phyloP scores from a whole-genome alignment of 2,888 invertebrate species.

The Eupithecia pulchellata region DNA sequence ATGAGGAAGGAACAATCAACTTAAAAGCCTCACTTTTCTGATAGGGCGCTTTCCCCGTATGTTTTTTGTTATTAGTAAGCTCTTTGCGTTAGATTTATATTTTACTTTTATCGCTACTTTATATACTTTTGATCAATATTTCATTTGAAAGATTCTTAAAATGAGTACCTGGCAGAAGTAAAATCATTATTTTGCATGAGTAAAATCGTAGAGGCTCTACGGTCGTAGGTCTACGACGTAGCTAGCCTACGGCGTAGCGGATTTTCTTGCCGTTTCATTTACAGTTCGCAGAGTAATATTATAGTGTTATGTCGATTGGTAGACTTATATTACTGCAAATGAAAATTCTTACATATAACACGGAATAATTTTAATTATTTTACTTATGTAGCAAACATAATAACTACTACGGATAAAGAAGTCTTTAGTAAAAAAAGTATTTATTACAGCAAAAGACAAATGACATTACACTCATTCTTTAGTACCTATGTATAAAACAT shows the following conservation, averaged over 20 bases:
- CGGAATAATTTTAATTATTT: too few species aligned
- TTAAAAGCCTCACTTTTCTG: conserved; percentile 10
- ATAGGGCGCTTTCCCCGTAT: not conserved
- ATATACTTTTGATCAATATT: not conserved
- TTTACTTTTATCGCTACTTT: not conserved
- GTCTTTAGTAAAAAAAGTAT: too few species aligned
- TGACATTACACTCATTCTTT: too few species aligned
- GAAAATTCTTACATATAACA: too few species aligned
- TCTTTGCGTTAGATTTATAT: not conserved
- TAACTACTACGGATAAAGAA: too few species aligned
- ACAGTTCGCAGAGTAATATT: too few species aligned
- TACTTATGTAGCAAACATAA: too few species aligned
- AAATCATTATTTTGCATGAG: not conserved
- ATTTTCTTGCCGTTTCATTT: not conserved
- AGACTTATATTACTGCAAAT: too few species aligned
- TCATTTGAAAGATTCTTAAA: not conserved
- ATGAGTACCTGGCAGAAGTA: not conserved
- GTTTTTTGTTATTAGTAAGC: not conserved
- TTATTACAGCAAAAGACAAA: too few species aligned
- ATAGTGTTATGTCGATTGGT: too few species aligned
- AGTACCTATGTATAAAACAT: too few species aligned
- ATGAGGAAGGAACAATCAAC: conserved; percentile 11
- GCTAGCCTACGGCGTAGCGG: conserved; percentile 1
- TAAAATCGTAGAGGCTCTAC: conserved; percentile 17
- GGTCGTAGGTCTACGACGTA: conserved; percentile 20